Percentiles rank a stretch among this genome's conserved stretches.
phyloP scores from a whole-genome alignment of 2,888 invertebrate species.

The Lepeophtheirus nordmannii region DNA sequence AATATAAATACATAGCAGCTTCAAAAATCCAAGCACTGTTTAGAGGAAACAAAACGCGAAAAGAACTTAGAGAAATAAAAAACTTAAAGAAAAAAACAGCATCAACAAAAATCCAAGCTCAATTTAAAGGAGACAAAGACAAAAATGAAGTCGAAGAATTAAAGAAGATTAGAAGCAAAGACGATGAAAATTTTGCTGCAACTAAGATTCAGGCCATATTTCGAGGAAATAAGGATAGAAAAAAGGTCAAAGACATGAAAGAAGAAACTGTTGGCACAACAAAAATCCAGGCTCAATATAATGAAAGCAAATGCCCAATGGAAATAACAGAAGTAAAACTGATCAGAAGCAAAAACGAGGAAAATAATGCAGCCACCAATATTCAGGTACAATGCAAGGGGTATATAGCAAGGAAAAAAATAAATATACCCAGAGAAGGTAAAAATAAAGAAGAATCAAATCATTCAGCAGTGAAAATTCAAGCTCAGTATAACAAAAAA shows the following conservation, averaged over 20 bases:
- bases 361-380: not conserved
- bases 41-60: not conserved
- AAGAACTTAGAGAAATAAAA: constrained; percentile 1
- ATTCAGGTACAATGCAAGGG: constrained; percentile 8
- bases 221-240: constrained; percentile 6
- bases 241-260: not conserved
- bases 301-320: too few relatives aligned
- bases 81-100: not conserved
- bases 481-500: not conserved
- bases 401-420: not conserved
- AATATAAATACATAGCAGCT: too few relatives aligned
- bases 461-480: not conserved
- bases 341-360: not conserved
- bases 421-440: not conserved
- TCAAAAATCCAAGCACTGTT: too few relatives aligned
- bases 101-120: constrained; percentile 2
- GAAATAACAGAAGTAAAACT: not conserved
- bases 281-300: not conserved
- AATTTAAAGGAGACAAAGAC: constrained; percentile 1
- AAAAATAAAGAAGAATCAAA: not conserved
- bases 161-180: too few relatives aligned
- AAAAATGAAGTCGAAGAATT: not conserved
- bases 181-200: not conserved
- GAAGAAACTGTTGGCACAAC: not conserved
- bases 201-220: constrained; percentile 14